Conservation (phyloP, 2,888 invertebrate genomes). For the Heliconius erato region DNA sequence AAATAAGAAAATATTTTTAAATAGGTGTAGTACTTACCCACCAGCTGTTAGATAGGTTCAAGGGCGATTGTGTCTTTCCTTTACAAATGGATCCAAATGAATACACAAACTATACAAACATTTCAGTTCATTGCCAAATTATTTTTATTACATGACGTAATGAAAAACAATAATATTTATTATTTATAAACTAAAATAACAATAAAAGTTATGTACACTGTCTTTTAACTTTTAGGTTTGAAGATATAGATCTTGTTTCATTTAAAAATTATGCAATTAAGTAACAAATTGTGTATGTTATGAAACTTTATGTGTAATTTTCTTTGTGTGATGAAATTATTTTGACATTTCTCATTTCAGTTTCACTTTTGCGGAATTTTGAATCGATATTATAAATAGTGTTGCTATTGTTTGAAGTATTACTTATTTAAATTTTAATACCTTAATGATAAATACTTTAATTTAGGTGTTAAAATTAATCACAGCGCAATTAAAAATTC, state of each 20-base stretch:
- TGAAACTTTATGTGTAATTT: slow-evolving; percentile 47
- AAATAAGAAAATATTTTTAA: slow-evolving; percentile 11
- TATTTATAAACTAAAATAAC: slow-evolving; percentile 72
- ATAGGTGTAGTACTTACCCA: slow-evolving; percentile 48
- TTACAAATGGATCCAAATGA: slow-evolving; percentile 59
- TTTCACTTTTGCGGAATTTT: slow-evolving; percentile 37
- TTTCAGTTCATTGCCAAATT: slow-evolving; percentile 75
- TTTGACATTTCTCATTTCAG: slow-evolving; percentile 52
- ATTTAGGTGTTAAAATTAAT: background rate
- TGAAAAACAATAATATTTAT: slow-evolving; percentile 65
- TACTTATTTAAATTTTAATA: background rate
- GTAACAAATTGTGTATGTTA: slow-evolving; percentile 44
- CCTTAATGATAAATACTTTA: background rate
- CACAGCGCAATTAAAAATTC: background rate
- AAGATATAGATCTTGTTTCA: background rate
- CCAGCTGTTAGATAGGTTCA: slow-evolving; percentile 77
- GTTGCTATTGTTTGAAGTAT: background rate
- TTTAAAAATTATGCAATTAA: slow-evolving; percentile 25
- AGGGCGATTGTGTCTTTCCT: slow-evolving; percentile 63
- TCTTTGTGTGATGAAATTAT: slow-evolving; percentile 55
- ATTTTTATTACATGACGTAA: slow-evolving; percentile 75
- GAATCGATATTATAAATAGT: slow-evolving; percentile 39
- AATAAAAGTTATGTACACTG: slow-evolving; percentile 46
- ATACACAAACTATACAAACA: slow-evolving; percentile 72
- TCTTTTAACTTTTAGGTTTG: background rate